Evolutionary conservation across 2,888 invertebrate species (phyloP).

Genomic region (Sarcophaga carnaria): DNA sequence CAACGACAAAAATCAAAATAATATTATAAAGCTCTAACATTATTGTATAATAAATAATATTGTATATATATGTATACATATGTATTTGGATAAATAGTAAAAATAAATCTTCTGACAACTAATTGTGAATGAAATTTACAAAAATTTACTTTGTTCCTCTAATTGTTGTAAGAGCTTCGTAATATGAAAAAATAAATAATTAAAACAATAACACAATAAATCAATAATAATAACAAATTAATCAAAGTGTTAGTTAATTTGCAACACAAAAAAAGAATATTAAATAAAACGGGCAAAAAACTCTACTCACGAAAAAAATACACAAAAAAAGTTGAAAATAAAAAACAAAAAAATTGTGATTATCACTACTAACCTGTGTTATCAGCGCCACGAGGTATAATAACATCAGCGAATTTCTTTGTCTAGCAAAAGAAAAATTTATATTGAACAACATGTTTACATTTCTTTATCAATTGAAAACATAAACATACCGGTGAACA

Average conservation of each 20-base stretch:
- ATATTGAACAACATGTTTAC: not conserved
- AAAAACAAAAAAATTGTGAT: constrained; percentile 3
- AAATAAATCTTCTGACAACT: too few relatives aligned
- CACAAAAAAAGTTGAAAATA: constrained; percentile 1
- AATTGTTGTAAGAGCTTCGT: too few relatives aligned
- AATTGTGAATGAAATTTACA: too few relatives aligned
- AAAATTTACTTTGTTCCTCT: too few relatives aligned
- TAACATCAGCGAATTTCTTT: constrained; percentile 99
- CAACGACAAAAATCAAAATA: constrained; percentile 34
- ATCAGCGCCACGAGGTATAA: constrained; percentile 99
- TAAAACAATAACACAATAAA: not conserved
- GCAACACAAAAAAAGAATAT: constrained; percentile 40
- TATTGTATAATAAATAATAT: not conserved
- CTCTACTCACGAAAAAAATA: constrained; percentile 47
- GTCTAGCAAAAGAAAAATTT: constrained; percentile 86
- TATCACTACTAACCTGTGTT: constrained; percentile 90
- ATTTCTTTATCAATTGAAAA: not conserved
- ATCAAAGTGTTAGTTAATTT: constrained; percentile 48
- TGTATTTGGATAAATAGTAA: not conserved
- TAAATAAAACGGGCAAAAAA: constrained; percentile 58
- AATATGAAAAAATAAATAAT: too few relatives aligned
- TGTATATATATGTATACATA: not conserved
- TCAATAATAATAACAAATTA: constrained; percentile 36
- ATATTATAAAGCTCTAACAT: constrained; percentile 59
- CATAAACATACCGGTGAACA: constrained; percentile 91